phyloP scores from a whole-genome alignment of 1,140 invertebrate genomes.

The Spodoptera frugiperda region DNA sequence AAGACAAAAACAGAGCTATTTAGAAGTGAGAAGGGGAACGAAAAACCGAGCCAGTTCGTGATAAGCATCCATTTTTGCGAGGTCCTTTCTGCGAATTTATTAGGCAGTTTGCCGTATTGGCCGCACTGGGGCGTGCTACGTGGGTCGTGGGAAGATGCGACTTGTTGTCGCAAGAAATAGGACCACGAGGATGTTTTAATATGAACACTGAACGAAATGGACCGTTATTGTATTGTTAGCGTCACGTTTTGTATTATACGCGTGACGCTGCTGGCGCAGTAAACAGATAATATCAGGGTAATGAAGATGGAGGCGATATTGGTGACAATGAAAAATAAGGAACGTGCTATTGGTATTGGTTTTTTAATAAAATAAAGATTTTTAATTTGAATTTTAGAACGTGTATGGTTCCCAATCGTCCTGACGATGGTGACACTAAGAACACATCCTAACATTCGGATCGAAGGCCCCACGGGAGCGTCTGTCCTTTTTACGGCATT shows the following conservation, averaged over 20 bases:
- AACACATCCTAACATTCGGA: conserved; percentile 19
- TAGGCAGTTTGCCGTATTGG: conserved; percentile 59
- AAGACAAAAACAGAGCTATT: conserved; percentile 58
- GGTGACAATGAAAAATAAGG: neutral
- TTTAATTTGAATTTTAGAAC: neutral
- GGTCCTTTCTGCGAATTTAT: conserved; percentile 60
- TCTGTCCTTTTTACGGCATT: conserved; percentile 52
- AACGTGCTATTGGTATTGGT: neutral
- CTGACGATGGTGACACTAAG: neutral
- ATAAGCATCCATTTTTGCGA: conserved; percentile 59
- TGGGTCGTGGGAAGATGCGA: neutral
- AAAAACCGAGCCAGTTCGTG: conserved; percentile 52
- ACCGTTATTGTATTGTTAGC: neutral
- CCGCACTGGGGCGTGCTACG: conserved; percentile 27
- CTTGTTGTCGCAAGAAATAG: neutral
- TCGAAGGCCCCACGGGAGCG: conserved; percentile 48
- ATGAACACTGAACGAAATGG: neutral
- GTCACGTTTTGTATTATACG: conserved; percentile 1
- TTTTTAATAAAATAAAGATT: no score
- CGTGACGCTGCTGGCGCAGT: neutral
- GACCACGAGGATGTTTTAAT: neutral
- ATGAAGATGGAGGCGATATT: neutral
- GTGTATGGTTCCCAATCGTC: neutral
- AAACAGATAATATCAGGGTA: neutral
- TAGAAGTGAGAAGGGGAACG: conserved; percentile 31